Evolutionary conservation across 1,140 invertebrate genomes (phyloP), one percentile per base, ranked within the genome.

Genomic region (Triops cancriformis): DNA sequence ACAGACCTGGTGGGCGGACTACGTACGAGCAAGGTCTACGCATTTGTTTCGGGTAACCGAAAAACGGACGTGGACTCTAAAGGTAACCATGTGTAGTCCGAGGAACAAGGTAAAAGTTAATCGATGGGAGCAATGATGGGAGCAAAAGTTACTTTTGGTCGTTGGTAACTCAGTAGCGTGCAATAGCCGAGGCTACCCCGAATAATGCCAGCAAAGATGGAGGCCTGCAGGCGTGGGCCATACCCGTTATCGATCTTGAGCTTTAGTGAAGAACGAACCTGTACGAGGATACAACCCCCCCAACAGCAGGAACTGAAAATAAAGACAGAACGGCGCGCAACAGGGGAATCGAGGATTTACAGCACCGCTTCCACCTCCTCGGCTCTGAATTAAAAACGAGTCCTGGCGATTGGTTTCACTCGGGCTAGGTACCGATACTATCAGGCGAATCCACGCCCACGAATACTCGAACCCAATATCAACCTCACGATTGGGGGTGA

Each of bases 181-280:
- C 51, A 23, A 64, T 64, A 23, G 51, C 2, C 10, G 18, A 6
- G 51, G 51, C 51, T 18, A 64, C 18, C 43, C 51, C 51, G 18
- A 64, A 64, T 64, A 64, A 64, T 6, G 51, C n/a, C 14, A 64
- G 51, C 18, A 64, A 64, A 64, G 51, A 64, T 64, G 51, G 51
- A 64, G 51, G 51, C n/a, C 51, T 64, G 51, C 51, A n/a, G 51
- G 51, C 51, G 23, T 64, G 51, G 51, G 51, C 51, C 51, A 64
- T 64, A 23, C 51, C 51, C n/a, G 51, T 64, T 64, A 64, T 64
- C 51, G 51, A 64, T 64, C 51, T 64, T 64, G 14, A 64, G 51
- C 51, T 64, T n/a, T 18, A 64, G 51, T 23, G 23, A 64, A 64
- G 51, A 64, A 64, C 51, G 51, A 64, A 64, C 51, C 51, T 64